These are phyloP conservation scores for Ophion obscuratus DNA, from an alignment of 2,888 invertebrate genomes.

Conservation along the genomic window DNA sequence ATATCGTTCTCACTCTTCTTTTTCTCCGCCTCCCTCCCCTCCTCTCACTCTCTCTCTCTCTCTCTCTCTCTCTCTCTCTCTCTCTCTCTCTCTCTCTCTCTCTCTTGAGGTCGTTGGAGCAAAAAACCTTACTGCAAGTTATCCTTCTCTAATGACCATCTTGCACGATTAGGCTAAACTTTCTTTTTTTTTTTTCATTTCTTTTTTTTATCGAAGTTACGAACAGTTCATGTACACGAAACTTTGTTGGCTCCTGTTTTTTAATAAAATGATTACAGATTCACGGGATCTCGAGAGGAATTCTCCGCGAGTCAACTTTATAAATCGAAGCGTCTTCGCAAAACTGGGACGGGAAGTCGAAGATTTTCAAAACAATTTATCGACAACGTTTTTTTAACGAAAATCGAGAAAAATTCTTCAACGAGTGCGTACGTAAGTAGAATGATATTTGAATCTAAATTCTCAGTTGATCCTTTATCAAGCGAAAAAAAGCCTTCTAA, in stretches of 20 bases:
- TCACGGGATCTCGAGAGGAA: slow-evolving; percentile 24
- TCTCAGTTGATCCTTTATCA: too few species aligned
- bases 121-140: slow-evolving; percentile 46
- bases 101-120: slow-evolving; percentile 16
- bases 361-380: too few species aligned
- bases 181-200: slow-evolving; percentile 33
- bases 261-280: slow-evolving; percentile 33
- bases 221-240: slow-evolving; percentile 34
- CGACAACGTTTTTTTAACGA: too few species aligned
- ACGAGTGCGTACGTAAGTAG: too few species aligned
- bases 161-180: slow-evolving; percentile 66
- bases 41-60: background rate
- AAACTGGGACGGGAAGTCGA: too few species aligned
- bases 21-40: background rate
- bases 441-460: too few species aligned
- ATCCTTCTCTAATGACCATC: slow-evolving; percentile 65
- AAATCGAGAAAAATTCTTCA: too few species aligned
- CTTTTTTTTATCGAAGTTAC: slow-evolving; percentile 39
- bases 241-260: slow-evolving; percentile 21
- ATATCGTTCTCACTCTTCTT: slow-evolving; percentile 45
- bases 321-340: background rate
- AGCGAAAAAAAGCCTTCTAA: too few species aligned
- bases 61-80: slow-evolving; percentile 16
- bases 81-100: slow-evolving; percentile 23
- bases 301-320: background rate